Percentiles rank a stretch among this genome's conserved stretches.
Evolutionary conservation across 1,140 invertebrate species (phyloP).

Genomic region (Heliconius hewitsoni): DNA sequence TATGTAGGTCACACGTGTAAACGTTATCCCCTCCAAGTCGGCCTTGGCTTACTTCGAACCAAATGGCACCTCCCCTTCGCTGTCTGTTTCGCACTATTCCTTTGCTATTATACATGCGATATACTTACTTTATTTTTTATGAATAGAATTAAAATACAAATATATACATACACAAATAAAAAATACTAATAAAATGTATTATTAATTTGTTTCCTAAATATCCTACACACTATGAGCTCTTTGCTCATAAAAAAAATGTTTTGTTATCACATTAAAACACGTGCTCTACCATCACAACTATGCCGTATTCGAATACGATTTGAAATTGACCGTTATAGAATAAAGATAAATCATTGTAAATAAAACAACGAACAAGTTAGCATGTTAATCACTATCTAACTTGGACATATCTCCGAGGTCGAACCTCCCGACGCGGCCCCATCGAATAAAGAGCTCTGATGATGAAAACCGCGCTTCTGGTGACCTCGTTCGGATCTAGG

Average conservation of each 20-base stretch:
- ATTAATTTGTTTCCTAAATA: neutral
- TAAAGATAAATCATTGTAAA: too few species aligned
- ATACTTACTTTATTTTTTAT: neutral
- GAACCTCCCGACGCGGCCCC: slow-evolving; percentile 65
- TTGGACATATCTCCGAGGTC: slow-evolving; percentile 59
- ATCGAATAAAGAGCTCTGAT: slow-evolving; percentile 70
- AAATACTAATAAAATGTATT: neutral
- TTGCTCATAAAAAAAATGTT: neutral
- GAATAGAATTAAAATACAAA: neutral
- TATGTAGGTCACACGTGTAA: slow-evolving; percentile 81
- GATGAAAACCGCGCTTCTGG: slow-evolving; percentile 70
- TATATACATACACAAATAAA: neutral
- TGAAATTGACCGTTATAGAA: too few species aligned
- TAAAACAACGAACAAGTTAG: slow-evolving; percentile 3
- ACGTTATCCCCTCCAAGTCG: slow-evolving; percentile 74
- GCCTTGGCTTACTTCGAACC: slow-evolving; percentile 77
- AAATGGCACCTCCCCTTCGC: slow-evolving; percentile 77
- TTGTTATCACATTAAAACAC: slow-evolving; percentile 1
- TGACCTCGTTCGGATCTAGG: slow-evolving; percentile 74
- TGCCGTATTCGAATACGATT: neutral
- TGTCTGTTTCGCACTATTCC: slow-evolving; percentile 46
- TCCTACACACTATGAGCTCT: neutral
- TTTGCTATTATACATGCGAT: slow-evolving; percentile 34
- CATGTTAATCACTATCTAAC: slow-evolving; percentile 42
- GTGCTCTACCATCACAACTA: slow-evolving; percentile 14